phyloP scores from a whole-genome alignment of 2,113 vertebrate genomes.

The Pomatostomus ruficeps region DNA sequence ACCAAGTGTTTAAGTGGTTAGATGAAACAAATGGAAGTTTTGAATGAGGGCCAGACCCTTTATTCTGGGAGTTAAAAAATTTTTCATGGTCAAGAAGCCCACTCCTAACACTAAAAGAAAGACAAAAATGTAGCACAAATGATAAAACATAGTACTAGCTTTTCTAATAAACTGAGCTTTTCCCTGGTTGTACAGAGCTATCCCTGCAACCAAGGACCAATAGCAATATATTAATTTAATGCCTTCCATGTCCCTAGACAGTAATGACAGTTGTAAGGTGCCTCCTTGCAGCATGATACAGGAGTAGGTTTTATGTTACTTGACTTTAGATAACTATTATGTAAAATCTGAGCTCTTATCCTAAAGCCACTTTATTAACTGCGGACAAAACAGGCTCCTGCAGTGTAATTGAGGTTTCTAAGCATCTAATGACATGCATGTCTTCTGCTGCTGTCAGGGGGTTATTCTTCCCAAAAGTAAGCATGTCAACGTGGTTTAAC shows the following conservation, averaged over 20 bases:
- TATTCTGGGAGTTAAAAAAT: background rate
- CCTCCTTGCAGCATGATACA: background rate
- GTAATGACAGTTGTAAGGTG: background rate
- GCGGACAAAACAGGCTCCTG: background rate
- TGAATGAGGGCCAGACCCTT: background rate
- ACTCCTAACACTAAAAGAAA: background rate
- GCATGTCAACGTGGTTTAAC: background rate
- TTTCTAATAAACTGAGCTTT: background rate
- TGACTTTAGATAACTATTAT: background rate
- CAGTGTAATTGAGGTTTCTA: background rate
- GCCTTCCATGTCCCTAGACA: background rate
- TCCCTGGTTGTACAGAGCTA: background rate
- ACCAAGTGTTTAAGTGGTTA: background rate
- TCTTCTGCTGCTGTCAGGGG: background rate
- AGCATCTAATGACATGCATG: background rate
- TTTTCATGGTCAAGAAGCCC: background rate
- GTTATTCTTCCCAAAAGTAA: background rate
- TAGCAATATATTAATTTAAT: background rate
- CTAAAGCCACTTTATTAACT: background rate
- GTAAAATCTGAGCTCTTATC: background rate
- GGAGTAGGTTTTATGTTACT: background rate
- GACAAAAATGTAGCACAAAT: background rate
- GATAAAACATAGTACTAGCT: background rate
- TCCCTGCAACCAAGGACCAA: background rate
- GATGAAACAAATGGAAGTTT: background rate